Percentiles rank a stretch among this genome's conserved stretches.
phyloP scores from a whole-genome alignment of 1,140 invertebrate species.

The Magallana ariakensis region DNA sequence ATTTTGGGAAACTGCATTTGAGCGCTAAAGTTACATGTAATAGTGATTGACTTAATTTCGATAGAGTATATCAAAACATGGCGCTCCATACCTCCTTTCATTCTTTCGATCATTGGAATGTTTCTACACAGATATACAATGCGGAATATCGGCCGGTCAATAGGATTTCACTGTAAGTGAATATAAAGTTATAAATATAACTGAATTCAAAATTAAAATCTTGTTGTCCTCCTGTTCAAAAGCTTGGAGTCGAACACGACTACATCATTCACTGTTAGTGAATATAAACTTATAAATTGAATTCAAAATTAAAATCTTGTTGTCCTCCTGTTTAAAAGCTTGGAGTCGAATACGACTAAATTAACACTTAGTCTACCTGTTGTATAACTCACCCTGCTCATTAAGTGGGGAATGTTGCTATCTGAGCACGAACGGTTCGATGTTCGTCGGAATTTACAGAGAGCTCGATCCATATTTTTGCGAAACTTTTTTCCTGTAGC shows the following conservation, averaged over 20 bases:
- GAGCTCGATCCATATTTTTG: slow-evolving; percentile 52
- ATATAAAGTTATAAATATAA: no score
- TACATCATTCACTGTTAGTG: not conserved
- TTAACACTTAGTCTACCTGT: slow-evolving; percentile 25
- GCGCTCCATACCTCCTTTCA: no score
- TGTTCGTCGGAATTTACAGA: slow-evolving; percentile 16
- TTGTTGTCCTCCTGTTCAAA: not conserved
- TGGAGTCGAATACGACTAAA: slow-evolving; percentile 4
- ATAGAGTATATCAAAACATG: no score
- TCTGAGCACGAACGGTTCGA: slow-evolving; percentile 6
- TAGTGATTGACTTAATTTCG: no score
- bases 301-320: not conserved
- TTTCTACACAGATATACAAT: no score
- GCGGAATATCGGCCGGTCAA: no score
- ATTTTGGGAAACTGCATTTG: no score
- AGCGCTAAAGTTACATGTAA: no score
- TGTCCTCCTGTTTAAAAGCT: slow-evolving; percentile 1
- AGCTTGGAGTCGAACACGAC: slow-evolving; percentile 8
- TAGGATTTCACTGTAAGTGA: no score
- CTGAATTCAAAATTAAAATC: not conserved
- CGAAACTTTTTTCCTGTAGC: slow-evolving; percentile 77
- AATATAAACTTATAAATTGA: no score
- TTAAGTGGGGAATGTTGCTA: slow-evolving; percentile 7
- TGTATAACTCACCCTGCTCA: slow-evolving; percentile 16
- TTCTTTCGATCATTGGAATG: no score